A percentile compares a stretch with the other conserved stretches of the same genome.
phyloP scores from a whole-genome alignment of 2,888 invertebrate genomes.

The Synergus gifuensis region DNA sequence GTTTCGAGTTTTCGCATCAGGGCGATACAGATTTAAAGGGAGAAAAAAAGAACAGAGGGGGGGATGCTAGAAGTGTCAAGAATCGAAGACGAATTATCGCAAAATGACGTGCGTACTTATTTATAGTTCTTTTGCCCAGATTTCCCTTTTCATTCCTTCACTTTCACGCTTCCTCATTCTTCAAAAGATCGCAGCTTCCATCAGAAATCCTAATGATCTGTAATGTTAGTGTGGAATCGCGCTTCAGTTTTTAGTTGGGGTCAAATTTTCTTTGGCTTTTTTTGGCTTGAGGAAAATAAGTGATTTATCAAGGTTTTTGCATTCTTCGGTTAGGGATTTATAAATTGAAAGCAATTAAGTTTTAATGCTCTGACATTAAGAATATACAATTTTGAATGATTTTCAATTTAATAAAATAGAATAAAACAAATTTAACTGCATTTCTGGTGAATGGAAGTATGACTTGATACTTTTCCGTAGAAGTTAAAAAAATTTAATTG shows the following conservation, averaged over 20 bases:
- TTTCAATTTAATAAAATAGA: too few species aligned
- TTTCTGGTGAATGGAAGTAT: too few species aligned
- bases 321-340: too few species aligned
- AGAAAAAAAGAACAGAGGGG: slow-evolving; percentile 21
- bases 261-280: neutral
- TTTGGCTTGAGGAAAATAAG: neutral
- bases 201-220: slow-evolving; percentile 32
- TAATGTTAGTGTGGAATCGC: slow-evolving; percentile 1
- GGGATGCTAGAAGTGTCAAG: slow-evolving; percentile 62
- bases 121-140: slow-evolving; percentile 57
- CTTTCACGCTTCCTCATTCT: slow-evolving; percentile 29
- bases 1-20: slow-evolving; percentile 43
- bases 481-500: too few species aligned
- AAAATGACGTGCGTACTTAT: slow-evolving; percentile 66
- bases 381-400: too few species aligned
- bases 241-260: slow-evolving; percentile 17
- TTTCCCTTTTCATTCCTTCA: slow-evolving; percentile 28
- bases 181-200: slow-evolving; percentile 22
- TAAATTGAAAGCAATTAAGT: too few species aligned
- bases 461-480: too few species aligned
- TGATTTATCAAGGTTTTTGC: neutral
- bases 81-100: slow-evolving; percentile 68
- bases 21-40: slow-evolving; percentile 34
- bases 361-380: too few species aligned
- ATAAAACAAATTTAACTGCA: too few species aligned